Base-by-base conservation (phyloP, 2,797 vertebrate species). In the Brachyalestes nurse region DNA sequence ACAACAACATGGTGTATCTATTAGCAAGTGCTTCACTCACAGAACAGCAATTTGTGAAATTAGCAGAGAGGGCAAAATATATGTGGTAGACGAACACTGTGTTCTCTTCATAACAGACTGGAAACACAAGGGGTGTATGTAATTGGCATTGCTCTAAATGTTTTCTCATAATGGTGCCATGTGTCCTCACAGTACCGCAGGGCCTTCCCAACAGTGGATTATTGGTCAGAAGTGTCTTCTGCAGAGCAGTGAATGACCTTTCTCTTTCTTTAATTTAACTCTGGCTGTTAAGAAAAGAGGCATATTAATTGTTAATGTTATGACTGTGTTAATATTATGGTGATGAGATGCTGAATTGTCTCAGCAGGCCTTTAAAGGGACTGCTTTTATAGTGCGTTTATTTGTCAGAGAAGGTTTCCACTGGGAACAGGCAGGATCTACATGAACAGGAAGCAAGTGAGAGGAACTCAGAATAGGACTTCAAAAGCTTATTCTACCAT, bases 111-210 rank as follows among this genome's bases (percentile, higher is more conserved):
- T 62, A 74, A 73, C 79, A 81, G 74, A 65, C 74, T 71, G 78
- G 58, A 60, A 83, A 78, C 78, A 77, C 72, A 51, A 79, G 75
- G 71, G 78, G 65, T 70, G 77, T 78, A 53, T 78, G 74, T 75
- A 78, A 69, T 81, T 78, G 60, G 66, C 62, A 45, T 83, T 81
- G 28, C 47, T 75, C 53, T 78, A 78, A 81, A 75, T 69, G 60
- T 16, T 77, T 61, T 78, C 74, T 74, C 81, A 80, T 76, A 58
- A 73, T 72, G 64, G 34, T 69, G 71, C 76, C 76, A 34, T 69
- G 73, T 78, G 81, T 70, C 55, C 65, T 79, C 38, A 23, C 61
- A 62, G 71, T 78, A 42, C 62, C 34, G 62, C 71, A 75, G 42
- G 17, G 71, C 25, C 19, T 45, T 60, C 57, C 70, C 45, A 62